Percentiles rank a stretch among this genome's conserved stretches.
Evolutionary conservation across 2,888 invertebrate species (phyloP).

Genomic region (Caenorhabditis sp.): DNA sequence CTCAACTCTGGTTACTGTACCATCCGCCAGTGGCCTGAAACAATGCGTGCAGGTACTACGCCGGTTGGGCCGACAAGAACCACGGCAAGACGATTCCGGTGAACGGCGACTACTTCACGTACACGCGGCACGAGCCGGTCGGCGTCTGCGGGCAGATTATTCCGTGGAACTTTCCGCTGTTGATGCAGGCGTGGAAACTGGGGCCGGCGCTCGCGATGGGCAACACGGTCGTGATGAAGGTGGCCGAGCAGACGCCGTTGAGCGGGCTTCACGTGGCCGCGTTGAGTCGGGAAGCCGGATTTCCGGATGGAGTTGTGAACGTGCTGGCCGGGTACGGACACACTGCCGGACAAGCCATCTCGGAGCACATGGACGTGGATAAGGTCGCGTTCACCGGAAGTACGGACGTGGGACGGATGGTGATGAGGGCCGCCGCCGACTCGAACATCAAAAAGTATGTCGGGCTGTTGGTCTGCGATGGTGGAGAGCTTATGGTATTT

Average conservation of each 20-base stretch:
- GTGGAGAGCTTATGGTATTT: too few species aligned
- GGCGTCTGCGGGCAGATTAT: constrained; percentile 84
- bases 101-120: constrained; percentile 86
- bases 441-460: constrained; percentile 88
- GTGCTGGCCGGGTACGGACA: constrained; percentile 87
- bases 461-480: too few species aligned
- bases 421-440: constrained; percentile 85
- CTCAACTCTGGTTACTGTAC: too few species aligned
- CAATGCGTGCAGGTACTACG: constrained; percentile 84
- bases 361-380: constrained; percentile 84
- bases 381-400: constrained; percentile 81
- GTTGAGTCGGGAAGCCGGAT: constrained; percentile 85
- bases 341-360: constrained; percentile 85
- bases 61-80: constrained; percentile 91
- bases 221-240: constrained; percentile 89
- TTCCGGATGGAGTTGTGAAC: constrained; percentile 88
- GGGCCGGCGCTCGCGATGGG: constrained; percentile 84
- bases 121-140: constrained; percentile 84
- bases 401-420: constrained; percentile 82
- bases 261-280: constrained; percentile 88
- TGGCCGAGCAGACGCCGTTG: constrained; percentile 74
- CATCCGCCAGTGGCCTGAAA: too few species aligned
- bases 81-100: constrained; percentile 89
- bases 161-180: constrained; percentile 82
- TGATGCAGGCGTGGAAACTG: constrained; percentile 97